Evolutionary conservation across 2,113 vertebrate genomes (phyloP), one percentile per base, ranked within the genome.

Genomic region (Amphiprion percula): DNA sequence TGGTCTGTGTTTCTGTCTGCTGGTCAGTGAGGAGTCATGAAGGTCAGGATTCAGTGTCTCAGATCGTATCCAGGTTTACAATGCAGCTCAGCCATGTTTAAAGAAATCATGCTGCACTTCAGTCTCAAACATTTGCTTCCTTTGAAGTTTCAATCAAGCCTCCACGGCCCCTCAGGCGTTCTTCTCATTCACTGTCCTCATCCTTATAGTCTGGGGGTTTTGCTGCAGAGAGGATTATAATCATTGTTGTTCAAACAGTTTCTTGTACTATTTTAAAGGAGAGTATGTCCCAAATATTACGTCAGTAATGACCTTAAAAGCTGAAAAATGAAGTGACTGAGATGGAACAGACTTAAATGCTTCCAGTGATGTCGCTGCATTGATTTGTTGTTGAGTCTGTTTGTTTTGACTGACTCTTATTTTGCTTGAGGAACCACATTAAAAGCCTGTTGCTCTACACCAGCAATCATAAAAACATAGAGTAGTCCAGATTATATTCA

Each of bases 61-160:
- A 37, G 33, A 37, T 47, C 46, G 30, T 49, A 37, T 52, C 10
- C 54, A 21, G 63, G 46, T 19, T 58, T 17, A 21, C 44, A 17
- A 30, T 16, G 10, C 41, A 24, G 52, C 33, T 72, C 49, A 28
- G 68, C 21, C 10, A 10, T 60, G 33, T 71, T 63, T 30, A 6
- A 56, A 68, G 19, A 41, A 0, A 23, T 23, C 8, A 0, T 17
- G 26, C 21, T 21, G 52, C 14, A 28, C 67, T 60, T 55, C 66
- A 23, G 23, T 73, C 37, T 56, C 37, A 69, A 56, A 58, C 80
- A 73, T 74, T 41, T 58, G 73, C 19, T 80, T 30, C 28, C 8
- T 71, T 64, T 33, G n/a, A 12, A 41, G 26, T 63, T 69, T 17
- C 26, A 14, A n/a, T 21, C 2, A 2, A 28, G 23, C 14, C 68